These are phyloP conservation scores for Vanacampus margaritifer DNA, from an alignment of 2,113 vertebrate species.

Conservation along the genomic window DNA sequence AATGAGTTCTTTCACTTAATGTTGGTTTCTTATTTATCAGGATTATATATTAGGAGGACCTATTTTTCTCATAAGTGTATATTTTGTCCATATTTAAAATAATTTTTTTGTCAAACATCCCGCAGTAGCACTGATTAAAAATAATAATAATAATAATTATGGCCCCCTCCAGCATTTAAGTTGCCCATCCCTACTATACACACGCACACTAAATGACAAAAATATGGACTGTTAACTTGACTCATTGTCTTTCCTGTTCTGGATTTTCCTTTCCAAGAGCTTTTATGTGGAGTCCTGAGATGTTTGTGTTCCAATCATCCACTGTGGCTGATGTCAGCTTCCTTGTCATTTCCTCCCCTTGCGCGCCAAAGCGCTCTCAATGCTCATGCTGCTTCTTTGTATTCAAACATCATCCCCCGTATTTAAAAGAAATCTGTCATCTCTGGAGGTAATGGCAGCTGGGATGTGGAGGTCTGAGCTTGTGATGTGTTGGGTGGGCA, in stretches of 20 bases:
- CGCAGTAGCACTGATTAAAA: too few relatives aligned
- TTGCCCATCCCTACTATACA: neutral
- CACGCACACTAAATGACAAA: neutral
- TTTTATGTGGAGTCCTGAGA: neutral
- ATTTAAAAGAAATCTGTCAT: constrained; percentile 54
- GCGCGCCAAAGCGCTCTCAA: constrained; percentile 15
- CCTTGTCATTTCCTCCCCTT: constrained; percentile 25
- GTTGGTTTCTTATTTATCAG: too few relatives aligned
- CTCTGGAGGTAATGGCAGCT: constrained; percentile 41
- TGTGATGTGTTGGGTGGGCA: constrained; percentile 44
- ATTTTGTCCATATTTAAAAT: too few relatives aligned
- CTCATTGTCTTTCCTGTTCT: neutral
- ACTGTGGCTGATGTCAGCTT: constrained; percentile 7
- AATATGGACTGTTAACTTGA: neutral
- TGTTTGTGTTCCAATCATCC: neutral
- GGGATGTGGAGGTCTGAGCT: constrained; percentile 39
- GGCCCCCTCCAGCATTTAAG: too few relatives aligned
- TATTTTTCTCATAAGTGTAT: too few relatives aligned
- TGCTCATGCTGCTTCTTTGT: constrained; percentile 21
- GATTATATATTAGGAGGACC: too few relatives aligned
- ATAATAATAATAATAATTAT: too few relatives aligned
- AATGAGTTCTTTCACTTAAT: too few relatives aligned
- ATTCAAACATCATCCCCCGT: constrained; percentile 34
- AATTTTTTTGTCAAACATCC: too few relatives aligned
- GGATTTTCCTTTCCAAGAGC: neutral